These are phyloP conservation scores for Pteria penguin DNA, from an alignment of 2,888 invertebrate species.

Conservation along the genomic window DNA sequence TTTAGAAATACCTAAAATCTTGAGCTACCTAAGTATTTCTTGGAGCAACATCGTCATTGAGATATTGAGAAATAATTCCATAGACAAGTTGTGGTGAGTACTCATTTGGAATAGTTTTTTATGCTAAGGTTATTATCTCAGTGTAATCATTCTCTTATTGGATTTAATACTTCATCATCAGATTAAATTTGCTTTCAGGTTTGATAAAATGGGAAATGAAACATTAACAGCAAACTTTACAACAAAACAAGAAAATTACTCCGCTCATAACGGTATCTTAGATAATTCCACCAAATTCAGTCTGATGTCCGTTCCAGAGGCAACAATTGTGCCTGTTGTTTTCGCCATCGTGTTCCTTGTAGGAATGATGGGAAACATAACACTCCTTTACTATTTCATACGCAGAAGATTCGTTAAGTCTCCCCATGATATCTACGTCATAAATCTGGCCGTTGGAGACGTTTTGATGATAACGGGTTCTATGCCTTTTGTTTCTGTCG, in stretches of 20 bases:
- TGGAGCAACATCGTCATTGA: too few relatives aligned
- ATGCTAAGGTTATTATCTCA: too few relatives aligned
- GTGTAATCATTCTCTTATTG: too few relatives aligned
- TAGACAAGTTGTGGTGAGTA: too few relatives aligned
- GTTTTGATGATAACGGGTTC: constrained; percentile 51
- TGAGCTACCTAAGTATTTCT: too few relatives aligned
- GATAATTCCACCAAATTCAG: neutral
- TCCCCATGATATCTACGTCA: constrained; percentile 53
- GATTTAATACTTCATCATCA: too few relatives aligned
- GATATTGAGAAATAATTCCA: too few relatives aligned
- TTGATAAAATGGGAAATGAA: neutral
- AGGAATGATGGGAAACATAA: constrained; percentile 53
- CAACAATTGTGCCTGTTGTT: constrained; percentile 50
- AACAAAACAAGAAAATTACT: neutral
- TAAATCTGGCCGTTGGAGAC: constrained; percentile 57
- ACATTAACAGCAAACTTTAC: neutral
- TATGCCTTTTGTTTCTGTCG: constrained; percentile 56
- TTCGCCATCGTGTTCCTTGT: constrained; percentile 51
- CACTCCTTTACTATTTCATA: constrained; percentile 49
- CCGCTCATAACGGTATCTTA: neutral
- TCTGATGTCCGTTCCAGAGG: constrained; percentile 33
- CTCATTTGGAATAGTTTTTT: too few relatives aligned
- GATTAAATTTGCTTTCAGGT: too few relatives aligned
- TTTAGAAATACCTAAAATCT: too few relatives aligned
- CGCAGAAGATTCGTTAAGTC: constrained; percentile 41